Evolutionary conservation across 2,888 invertebrate genomes (phyloP), one percentile per base, ranked within the genome.

Genomic region (Ptychoptera contaminata): DNA sequence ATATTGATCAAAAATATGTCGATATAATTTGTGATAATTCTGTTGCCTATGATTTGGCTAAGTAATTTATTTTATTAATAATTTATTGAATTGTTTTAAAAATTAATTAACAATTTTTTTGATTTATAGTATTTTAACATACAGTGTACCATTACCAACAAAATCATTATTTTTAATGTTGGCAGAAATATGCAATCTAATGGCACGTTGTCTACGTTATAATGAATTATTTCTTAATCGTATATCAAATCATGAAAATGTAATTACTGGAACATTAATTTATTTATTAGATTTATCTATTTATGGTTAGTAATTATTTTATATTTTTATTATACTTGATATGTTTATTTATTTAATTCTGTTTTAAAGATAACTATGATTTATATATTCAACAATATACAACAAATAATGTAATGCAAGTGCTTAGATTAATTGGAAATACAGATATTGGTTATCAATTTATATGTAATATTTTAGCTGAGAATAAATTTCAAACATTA

Each of bases 101-200:
- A 30, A 32, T 11, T 32, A 11, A n/a, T 32, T 11, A 32, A 32
- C 2, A 4, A 11, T 9, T 32, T 32, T 11, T 32, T 32, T 32
- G 32, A 8, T 32, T 32, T n/a, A 35, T 34, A 23, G 34, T 42
- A 16, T 23, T 42, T 23, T 35, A 30, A 23, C 23, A 6, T 50
- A 62, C 5, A 55, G 57, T 48, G 58, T 56, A 47, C 48, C 62
- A 3, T 11, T 63, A 41, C 37, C 44, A 48, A 1, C 40, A 34
- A 0, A 43, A 44, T 15, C 51, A 43, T 30, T 50, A 34, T 9
- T 47, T 2, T 48, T 52, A 11, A 57, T 64, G 53, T 52, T 58
- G 2, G 55, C 50, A 0, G 57, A 60, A 23, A 58, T 65, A 35
- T 62, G 59, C 43, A 55, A 55, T 31, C 49, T 65, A 2, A 58